phyloP scores from a whole-genome alignment of 2,797 vertebrate species.

The Syndactyla subalaris region DNA sequence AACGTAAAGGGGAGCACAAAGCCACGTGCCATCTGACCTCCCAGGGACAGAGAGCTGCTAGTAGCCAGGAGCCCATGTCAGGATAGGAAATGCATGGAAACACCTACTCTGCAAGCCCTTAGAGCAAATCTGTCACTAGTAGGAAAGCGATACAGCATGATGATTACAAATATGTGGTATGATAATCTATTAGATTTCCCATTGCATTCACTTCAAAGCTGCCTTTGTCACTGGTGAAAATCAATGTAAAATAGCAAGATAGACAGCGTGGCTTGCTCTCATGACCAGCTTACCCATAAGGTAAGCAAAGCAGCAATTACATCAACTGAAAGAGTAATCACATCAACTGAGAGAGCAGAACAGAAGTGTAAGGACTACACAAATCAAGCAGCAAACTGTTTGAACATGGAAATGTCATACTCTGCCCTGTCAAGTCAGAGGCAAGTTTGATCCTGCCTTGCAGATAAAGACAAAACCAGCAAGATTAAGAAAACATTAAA shows the following conservation, averaged over 20 bases:
- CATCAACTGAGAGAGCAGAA: conserved; percentile 21
- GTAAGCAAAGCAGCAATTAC: conserved; percentile 44
- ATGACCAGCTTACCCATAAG: not conserved
- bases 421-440: not conserved
- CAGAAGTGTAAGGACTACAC: not conserved
- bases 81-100: not conserved
- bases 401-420: conserved; percentile 4
- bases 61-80: not conserved
- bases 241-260: not conserved
- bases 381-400: conserved; percentile 4
- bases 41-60: not conserved
- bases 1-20: not conserved
- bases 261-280: not conserved
- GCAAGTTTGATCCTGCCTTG: conserved; percentile 34
- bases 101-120: not conserved
- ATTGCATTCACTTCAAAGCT: not conserved
- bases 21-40: not conserved
- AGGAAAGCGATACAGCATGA: not conserved
- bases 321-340: conserved; percentile 9
- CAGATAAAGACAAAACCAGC: conserved; percentile 30
- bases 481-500: not conserved
- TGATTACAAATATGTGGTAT: not conserved
- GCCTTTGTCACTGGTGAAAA: not conserved
- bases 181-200: not conserved
- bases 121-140: not conserved